A percentile compares a stretch with the other conserved stretches of the same genome.
These are phyloP conservation scores for Crypturellus undulatus DNA, from an alignment of 2,113 vertebrate species.

Conservation along the genomic window DNA sequence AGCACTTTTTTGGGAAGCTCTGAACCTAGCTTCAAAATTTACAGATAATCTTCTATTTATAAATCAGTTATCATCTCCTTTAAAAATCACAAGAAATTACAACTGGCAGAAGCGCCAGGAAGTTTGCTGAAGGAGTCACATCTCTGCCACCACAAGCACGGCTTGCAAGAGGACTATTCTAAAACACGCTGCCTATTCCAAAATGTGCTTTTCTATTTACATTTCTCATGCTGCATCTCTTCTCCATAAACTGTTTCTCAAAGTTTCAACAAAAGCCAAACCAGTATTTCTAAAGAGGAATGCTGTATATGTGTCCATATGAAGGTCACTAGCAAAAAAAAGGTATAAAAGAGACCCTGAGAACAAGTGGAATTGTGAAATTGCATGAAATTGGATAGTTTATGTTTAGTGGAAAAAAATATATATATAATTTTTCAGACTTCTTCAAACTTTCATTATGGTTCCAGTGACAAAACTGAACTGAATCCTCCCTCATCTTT, in stretches of 20 bases:
- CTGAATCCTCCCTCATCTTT: not conserved
- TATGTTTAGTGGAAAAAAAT: not conserved
- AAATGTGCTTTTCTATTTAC: not conserved
- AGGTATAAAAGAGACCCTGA: not conserved
- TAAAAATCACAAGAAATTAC: constrained; percentile 39
- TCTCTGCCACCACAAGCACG: not conserved
- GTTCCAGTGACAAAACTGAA: not conserved
- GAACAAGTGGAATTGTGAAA: not conserved
- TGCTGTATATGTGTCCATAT: not conserved
- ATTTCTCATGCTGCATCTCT: not conserved
- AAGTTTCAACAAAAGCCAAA: not conserved
- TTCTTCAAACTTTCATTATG: not conserved
- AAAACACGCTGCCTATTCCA: not conserved
- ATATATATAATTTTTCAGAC: not conserved
- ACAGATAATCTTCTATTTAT: not conserved
- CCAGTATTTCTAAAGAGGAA: not conserved
- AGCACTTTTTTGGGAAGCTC: not conserved
- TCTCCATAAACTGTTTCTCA: not conserved
- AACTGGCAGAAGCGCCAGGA: constrained; percentile 41
- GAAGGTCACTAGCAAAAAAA: not conserved
- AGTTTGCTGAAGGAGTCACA: constrained; percentile 45
- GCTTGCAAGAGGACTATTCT: not conserved
- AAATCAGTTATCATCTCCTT: constrained; percentile 37
- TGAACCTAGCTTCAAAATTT: not conserved
- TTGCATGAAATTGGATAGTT: not conserved